Evolutionary conservation across 2,113 vertebrate genomes (phyloP), one percentile per base, ranked within the genome.

Genomic region (Gnathonemus echidnorhynchus): DNA sequence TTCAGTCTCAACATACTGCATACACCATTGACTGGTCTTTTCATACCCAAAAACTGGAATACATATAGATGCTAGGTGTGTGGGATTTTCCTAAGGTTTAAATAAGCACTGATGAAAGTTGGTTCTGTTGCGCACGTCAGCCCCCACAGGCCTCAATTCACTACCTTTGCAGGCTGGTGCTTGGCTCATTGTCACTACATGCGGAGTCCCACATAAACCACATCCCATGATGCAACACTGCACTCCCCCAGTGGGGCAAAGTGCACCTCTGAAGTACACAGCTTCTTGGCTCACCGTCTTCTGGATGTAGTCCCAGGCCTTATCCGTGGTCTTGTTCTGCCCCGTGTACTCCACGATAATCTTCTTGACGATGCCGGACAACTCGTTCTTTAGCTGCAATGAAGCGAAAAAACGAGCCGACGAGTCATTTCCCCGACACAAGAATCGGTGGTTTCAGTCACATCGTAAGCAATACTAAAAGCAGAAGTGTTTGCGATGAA

Each of bases 231-330:
- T 89, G 88, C 66, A 52, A 21, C 27, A 58, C 48, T 39, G 24
- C 39, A 52, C 49, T 19, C 19, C 89, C 50, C 77, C 66, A 42
- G 39, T 49, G 42, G 15, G 35, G 53, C 17, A 24, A 53, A 45
- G 35, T 88, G n/a, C 53, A 8, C 52, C 3, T 35, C 87, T 11
- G 17, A 35, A 35, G 2, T 19, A 15, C 27, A 39, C 88, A 21
- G 46, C 2, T 11, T 39, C 48, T 35, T 27, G 52, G 87, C 92
- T 95, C 90, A 99, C 98, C 92, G 96, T 96, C 0, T 1, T 94
- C 94, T 99, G 98, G 90, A 99, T 95, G 19, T 97, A 98, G 95
- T 99, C 98, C 97, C 97, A 99, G 0, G 96, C 95, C 6, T 94
- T 94, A 89, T 97, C 96, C 15, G 97, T 91, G 89, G 93, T 96